Evolutionary conservation across 2,888 invertebrate species (phyloP), one percentile per base, ranked within the genome.

Genomic region (Hedychridium roseum): DNA sequence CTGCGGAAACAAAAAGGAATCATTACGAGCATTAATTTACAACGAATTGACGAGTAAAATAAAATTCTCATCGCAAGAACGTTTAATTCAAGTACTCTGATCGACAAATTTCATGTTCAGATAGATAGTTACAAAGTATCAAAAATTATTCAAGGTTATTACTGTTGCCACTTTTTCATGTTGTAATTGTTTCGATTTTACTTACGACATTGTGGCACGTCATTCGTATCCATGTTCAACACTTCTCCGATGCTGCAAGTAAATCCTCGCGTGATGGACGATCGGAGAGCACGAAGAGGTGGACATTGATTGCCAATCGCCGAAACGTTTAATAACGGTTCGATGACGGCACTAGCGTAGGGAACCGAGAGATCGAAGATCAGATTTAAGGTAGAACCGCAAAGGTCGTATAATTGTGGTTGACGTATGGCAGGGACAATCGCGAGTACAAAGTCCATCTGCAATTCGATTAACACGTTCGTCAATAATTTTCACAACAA

Each of bases 321-420:
- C 1, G 92, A 91, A 1, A 95, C 90, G 71, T 94, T 95, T 18
- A 95, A 80, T 3, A 96, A 82, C 2, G 94, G 91, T 73, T 94
- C 94, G 62, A 95, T 92, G 1, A 94, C 88, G 20, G 89, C 91
- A 71, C 92, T 94, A 2, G 95, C 93, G 57, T 94, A 91, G 1
- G 96, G 95, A 6, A 96, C 95, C 28, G 93, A 92, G 31, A 97
- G 80, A 79, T 97, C 97, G 71, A 97, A 97, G 69, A 97, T 95
- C 1, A 97, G 84, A 68, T 91, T 92, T 50, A 97, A 79, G 0
- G 96, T 97, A 1, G 94, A 93, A 9, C 97, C 97, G 71, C 97
- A 97, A 1, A 97, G 87, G 61, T 97, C 96, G 74, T 97, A 97
- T 1, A 97, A 81, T 70, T 95, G 92, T 1, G 93, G 92, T 80